Evolutionary conservation across 1,140 invertebrate species (phyloP).

Genomic region (Matsumurasca onukii): DNA sequence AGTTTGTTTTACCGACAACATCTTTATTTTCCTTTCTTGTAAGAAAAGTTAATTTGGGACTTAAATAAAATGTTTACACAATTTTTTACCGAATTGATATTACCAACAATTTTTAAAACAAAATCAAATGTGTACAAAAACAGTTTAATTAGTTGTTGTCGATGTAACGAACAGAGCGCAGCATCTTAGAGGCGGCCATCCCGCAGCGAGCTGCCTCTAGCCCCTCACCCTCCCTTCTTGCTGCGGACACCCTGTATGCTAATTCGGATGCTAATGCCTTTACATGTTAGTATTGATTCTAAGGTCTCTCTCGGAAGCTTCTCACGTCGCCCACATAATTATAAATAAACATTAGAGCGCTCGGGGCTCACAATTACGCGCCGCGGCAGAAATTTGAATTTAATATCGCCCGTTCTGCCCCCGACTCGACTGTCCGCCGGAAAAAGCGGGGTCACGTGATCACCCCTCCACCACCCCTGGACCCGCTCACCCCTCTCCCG

Average conservation of each 20-base stretch:
- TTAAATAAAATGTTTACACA: no score
- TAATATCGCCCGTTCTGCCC: conserved; percentile 21
- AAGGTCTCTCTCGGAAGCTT: conserved; percentile 10
- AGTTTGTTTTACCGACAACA: no score
- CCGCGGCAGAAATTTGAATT: conserved; percentile 23
- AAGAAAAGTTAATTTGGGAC: no score
- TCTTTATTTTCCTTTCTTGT: no score
- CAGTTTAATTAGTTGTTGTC: no score
- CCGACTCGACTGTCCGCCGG: neutral
- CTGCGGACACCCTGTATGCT: conserved; percentile 16
- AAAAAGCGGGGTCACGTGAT: conserved; percentile 12
- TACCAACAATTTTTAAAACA: no score
- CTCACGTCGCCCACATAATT: conserved; percentile 24
- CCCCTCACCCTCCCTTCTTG: neutral
- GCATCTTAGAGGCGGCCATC: neutral
- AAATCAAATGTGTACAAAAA: no score
- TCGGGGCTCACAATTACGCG: conserved; percentile 16
- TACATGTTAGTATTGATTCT: conserved; percentile 27
- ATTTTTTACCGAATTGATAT: no score
- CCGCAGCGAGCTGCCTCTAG: neutral
- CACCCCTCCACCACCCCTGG: neutral
- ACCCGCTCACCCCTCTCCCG: neutral
- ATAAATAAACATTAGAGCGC: conserved; percentile 26
- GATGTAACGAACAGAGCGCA: no score
- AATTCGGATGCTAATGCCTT: conserved; percentile 26